Percentiles rank a stretch among this genome's conserved stretches.
Conservation (phyloP, 2,888 invertebrate species). For the Eremobia ochroleuca region DNA sequence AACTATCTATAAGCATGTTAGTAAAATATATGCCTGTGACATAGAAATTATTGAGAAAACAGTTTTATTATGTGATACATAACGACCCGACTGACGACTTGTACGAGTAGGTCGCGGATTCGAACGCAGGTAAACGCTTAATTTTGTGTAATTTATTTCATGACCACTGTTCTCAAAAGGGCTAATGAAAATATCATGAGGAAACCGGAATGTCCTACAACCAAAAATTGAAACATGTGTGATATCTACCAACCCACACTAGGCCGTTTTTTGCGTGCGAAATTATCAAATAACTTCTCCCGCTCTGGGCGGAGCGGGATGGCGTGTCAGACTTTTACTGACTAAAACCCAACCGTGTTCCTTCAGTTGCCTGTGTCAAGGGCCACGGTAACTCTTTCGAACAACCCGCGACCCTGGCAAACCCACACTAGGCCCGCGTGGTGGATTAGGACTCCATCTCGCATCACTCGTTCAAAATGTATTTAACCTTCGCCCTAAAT, state of each 20-base stretch:
- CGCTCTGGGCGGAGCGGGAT: too few relatives aligned
- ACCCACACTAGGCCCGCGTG: not conserved
- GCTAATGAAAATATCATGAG: too few relatives aligned
- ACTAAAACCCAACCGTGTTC: too few relatives aligned
- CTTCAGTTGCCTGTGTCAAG: too few relatives aligned
- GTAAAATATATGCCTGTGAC: slow-evolving; percentile 12
- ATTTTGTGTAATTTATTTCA: too few relatives aligned
- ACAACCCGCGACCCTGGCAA: too few relatives aligned
- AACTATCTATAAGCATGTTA: slow-evolving; percentile 21
- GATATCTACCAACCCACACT: not conserved
- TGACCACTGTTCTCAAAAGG: too few relatives aligned
- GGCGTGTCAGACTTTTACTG: too few relatives aligned
- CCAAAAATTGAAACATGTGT: not conserved
- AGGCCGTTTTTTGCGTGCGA: too few relatives aligned
- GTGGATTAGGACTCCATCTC: not conserved
- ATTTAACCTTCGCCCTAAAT: not conserved
- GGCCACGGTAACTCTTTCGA: too few relatives aligned
- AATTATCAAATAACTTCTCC: too few relatives aligned
- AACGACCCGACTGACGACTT: not conserved
- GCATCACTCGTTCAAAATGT: not conserved
- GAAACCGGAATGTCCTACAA: not conserved
- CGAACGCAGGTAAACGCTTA: not conserved
- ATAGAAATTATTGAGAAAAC: slow-evolving; percentile 12
- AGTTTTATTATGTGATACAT: not conserved
- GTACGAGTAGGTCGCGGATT: not conserved